A percentile compares a stretch with the other conserved stretches of the same genome.
Evolutionary conservation across 1,140 invertebrate species (phyloP).

Genomic region (Marisa cornuarietis): DNA sequence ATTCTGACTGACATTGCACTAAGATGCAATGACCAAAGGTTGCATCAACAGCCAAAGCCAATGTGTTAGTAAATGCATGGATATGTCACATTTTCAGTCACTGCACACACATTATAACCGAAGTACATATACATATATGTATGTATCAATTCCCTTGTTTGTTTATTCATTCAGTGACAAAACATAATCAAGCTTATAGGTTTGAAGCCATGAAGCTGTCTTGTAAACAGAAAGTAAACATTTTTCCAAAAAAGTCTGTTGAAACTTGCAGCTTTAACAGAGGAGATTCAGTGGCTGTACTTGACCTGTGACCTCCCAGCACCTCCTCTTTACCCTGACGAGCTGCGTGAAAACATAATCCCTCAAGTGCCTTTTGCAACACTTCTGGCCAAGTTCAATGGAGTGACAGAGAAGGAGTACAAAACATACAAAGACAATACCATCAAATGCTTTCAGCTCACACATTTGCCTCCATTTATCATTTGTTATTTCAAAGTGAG

Average conservation of each 20-base stretch:
- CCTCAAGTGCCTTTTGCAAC: conserved; percentile 97
- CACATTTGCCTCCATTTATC: conserved; percentile 92
- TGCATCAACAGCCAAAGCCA: too few relatives aligned
- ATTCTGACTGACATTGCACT: neutral
- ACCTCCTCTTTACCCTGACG: conserved; percentile 96
- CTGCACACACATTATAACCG: too few relatives aligned
- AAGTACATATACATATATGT: too few relatives aligned
- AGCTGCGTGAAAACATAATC: conserved; percentile 97
- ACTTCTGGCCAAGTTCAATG: conserved; percentile 95
- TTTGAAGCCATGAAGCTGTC: too few relatives aligned
- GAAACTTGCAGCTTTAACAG: conserved; percentile 75
- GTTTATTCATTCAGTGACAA: neutral
- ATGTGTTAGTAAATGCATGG: too few relatives aligned
- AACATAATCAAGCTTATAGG: neutral
- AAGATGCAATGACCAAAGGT: too few relatives aligned
- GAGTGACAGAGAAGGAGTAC: conserved; percentile 94
- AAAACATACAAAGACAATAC: conserved; percentile 99
- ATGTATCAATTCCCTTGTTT: neutral
- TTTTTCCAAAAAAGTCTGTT: neutral
- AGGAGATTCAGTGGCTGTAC: conserved; percentile 93
- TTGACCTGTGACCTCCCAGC: conserved; percentile 96
- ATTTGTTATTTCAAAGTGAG: conserved; percentile 93
- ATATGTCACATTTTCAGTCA: too few relatives aligned
- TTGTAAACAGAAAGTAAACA: too few relatives aligned
- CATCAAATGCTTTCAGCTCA: conserved; percentile 96